Base-by-base conservation (phyloP, 2,113 vertebrate species). In the Gnathonemus echidnorhynchus region DNA sequence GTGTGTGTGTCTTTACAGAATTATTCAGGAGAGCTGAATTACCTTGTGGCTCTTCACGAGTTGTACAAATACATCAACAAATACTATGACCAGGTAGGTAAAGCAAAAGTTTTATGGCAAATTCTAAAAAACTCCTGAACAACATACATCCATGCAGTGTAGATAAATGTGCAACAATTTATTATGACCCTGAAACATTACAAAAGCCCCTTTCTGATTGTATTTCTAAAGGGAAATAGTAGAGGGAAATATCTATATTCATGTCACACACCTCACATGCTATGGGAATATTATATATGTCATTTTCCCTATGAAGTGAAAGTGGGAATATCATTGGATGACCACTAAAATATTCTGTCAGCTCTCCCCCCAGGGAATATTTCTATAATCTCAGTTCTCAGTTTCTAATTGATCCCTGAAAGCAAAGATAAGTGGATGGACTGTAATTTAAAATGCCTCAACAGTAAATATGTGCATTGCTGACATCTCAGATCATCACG, bases 31-130 rank as follows among this genome's bases (percentile, higher is more conserved):
- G 98, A 98, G 94, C 97, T 99, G 42, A 99, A 99, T 95, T 97
- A 97, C 13, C 94, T 98, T 15, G 98, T 98, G 93, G 98, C 98
- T 92, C 94, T 99, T 39, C 97, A 99, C 1, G 98, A 99, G 92
- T 94, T 99, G 92, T 99, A 99, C 96, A 99, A 99, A 94, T 99
- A 99, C 94, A 99, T 99, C 96, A 99, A 98, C 96, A 99, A 99
- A 91, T 99, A 99, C 94, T 99, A 99, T 1, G 98, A 99, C 93
- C 98, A 99, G 95, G 98, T 99, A 91, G 96, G 97, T 94, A 31
- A 19, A 45, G 87, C 8, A 62, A 53, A 53, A 21, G 45, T 42
- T 27, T 19, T 52, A 15, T 87, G 39, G 21, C 2, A 10, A 85
- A 77, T 77, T 39, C 3, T 39, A 77, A 77, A 39, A 39, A 39